Conservation (phyloP, 2,888 invertebrate species). For the Eristalis intricaria region DNA sequence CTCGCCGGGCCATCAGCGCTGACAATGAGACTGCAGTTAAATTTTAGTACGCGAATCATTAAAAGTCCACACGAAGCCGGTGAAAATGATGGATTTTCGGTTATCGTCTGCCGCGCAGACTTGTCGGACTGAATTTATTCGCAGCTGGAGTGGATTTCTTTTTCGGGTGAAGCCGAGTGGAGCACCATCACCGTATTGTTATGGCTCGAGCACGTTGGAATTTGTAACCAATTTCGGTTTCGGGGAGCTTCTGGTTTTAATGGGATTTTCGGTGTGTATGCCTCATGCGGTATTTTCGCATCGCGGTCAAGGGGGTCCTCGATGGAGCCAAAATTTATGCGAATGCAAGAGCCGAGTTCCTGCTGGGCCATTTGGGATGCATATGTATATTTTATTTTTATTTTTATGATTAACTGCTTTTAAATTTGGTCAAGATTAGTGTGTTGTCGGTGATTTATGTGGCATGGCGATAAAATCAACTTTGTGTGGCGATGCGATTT, state of each 20-base stretch:
- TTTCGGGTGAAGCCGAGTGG: conserved; percentile 4
- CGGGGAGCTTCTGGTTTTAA: conserved; percentile 33
- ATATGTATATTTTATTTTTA: background rate
- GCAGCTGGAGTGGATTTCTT: background rate
- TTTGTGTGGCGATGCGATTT: conserved; percentile 4
- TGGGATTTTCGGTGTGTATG: background rate
- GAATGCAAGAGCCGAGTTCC: conserved; percentile 1
- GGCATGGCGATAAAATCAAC: conserved; percentile 15
- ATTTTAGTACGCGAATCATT: conserved; percentile 50
- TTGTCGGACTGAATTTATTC: conserved; percentile 2
- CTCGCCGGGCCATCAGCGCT: background rate
- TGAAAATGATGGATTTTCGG: conserved; percentile 38
- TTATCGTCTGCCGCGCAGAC: conserved; percentile 26
- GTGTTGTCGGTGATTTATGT: conserved; percentile 40
- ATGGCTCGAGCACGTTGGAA: conserved; percentile 43
- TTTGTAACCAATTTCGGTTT: conserved; percentile 32
- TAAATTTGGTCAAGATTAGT: conserved; percentile 46
- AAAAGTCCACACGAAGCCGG: conserved; percentile 38
- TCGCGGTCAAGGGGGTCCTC: background rate
- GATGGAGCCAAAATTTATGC: conserved; percentile 20
- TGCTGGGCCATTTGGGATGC: background rate
- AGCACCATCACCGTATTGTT: conserved; percentile 3
- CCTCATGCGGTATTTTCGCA: background rate
- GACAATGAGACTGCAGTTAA: conserved; percentile 49
- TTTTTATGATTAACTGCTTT: conserved; percentile 42